Conservation (phyloP, 53 echinoderm and acorn worm genomes). For the Temnopleurus reevesii region DNA sequence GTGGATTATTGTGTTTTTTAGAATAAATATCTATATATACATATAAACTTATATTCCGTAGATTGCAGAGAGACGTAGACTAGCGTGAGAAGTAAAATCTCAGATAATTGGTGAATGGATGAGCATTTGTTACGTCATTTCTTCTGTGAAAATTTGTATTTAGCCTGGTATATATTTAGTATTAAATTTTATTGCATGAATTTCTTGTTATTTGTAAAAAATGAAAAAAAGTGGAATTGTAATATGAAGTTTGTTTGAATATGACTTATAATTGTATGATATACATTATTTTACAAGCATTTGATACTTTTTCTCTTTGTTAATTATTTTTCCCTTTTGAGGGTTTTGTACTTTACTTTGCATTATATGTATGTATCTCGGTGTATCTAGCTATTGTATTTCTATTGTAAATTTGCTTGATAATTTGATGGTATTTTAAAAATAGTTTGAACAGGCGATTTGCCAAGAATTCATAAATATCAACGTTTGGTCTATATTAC, state of each 20-base stretch:
- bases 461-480: neutral
- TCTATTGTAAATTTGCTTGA: constrained; percentile 55
- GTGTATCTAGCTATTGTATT: constrained; percentile 53
- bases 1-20: constrained; percentile 17
- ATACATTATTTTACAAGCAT: constrained; percentile 54
- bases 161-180: constrained; percentile 43
- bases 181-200: constrained; percentile 49
- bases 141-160: constrained; percentile 38
- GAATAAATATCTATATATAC: constrained; percentile 8
- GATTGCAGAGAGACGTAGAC: neutral
- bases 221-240: constrained; percentile 37
- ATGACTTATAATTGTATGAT: constrained; percentile 46
- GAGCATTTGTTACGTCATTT: constrained; percentile 11
- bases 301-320: constrained; percentile 42
- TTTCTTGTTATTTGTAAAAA: constrained; percentile 43
- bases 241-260: constrained; percentile 47
- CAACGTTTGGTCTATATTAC: constrained; percentile 12
- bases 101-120: neutral
- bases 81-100: neutral
- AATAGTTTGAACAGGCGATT: constrained; percentile 18
- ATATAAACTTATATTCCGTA: constrained; percentile 1
- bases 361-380: constrained; percentile 52
- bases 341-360: constrained; percentile 56
- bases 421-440: constrained; percentile 40
- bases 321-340: constrained; percentile 35